A percentile compares a stretch with the other conserved stretches of the same genome.
Evolutionary conservation across 2,888 invertebrate species (phyloP).

Genomic region (Ctena decussata): DNA sequence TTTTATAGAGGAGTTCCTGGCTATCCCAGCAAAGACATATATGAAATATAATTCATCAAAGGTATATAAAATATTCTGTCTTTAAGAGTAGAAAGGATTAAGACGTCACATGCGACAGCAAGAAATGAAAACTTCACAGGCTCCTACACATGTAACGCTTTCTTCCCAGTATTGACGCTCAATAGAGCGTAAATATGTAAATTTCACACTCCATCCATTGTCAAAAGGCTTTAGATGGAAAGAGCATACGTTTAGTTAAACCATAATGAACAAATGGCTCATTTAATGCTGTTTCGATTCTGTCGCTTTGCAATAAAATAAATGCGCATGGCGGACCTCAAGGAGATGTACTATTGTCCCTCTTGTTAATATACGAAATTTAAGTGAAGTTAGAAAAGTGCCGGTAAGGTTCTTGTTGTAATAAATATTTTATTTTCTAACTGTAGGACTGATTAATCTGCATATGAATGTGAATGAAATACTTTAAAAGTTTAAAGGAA

Average conservation of each 20-base stretch:
- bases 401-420: background rate
- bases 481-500: too few relatives aligned
- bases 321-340: constrained; percentile 20
- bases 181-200: background rate
- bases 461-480: too few relatives aligned
- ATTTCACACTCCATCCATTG: background rate
- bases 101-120: too few relatives aligned
- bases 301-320: background rate
- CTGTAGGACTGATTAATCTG: background rate
- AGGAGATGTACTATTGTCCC: constrained; percentile 20
- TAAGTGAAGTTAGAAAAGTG: background rate
- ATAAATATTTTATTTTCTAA: background rate
- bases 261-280: background rate
- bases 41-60: too few relatives aligned
- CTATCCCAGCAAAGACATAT: too few relatives aligned
- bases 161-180: background rate
- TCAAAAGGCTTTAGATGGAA: background rate
- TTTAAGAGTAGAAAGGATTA: too few relatives aligned
- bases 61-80: too few relatives aligned
- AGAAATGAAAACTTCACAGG: background rate
- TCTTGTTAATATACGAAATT: constrained; percentile 27
- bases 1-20: too few relatives aligned
- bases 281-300: background rate
- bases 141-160: background rate
- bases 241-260: background rate